Evolutionary conservation across 2,888 invertebrate genomes (phyloP), one percentile per base, ranked within the genome.

Genomic region (Lysandra bellargus): DNA sequence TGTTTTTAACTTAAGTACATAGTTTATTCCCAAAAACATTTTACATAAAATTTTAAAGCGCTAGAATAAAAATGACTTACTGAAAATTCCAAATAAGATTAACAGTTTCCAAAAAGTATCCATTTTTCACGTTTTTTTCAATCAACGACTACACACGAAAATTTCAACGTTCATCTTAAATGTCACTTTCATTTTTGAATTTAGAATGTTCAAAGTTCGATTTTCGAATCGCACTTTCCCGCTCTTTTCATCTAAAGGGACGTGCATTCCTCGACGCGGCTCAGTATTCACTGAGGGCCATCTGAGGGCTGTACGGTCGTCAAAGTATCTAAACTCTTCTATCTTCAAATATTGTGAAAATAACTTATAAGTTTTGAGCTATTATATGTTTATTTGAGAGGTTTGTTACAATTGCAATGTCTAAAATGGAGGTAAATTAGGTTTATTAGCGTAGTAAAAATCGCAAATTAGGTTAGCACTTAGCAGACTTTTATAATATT

Each of bases 211-310:
- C 33, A 3, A 14, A 81, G 9, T 30, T 75, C 23, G 30, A 17
- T 33, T 84, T 84, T 78, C 81, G 79, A 77, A 81, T 80, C 84
- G 83, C 83, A 83, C 78, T 80, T 86, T 86, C 86, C 87, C 86
- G 86, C 86, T 82, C 81, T 85, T 85, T 85, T 81, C 61, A 12
- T 53, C 9, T 4, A 7, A 78, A 61, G 76, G 80, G 79, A 83
- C 88, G 87, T 85, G 84, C 84, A 74, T 78, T 78, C 84, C 80
- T 77, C 23, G 30, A 49, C 80, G 79, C 83, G 82, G 82, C 76
- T 79, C 79, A 75, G 79, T 77, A 80, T 79, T 79, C 82, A 88
- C 87, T 87, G 86, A 84, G 80, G 80, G 64, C 33, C 40, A 5
- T 1, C 87, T 87, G 85, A 84, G 80, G 80, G 64, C 4, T 64